Conservation (phyloP, 2,113 vertebrate genomes). For the Garra rufa region DNA sequence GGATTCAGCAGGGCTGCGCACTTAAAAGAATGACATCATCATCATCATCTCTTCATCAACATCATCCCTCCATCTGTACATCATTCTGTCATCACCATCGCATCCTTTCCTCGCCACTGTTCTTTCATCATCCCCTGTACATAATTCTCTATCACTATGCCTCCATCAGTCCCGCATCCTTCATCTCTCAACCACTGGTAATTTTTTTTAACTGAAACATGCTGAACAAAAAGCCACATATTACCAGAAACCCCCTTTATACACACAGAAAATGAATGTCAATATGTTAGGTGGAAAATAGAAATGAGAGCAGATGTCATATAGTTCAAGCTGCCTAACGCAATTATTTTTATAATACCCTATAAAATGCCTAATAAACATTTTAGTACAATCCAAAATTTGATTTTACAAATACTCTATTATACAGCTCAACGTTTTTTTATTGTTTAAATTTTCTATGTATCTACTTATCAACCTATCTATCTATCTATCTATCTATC, state of each 20-base stretch:
- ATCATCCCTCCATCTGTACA: background rate
- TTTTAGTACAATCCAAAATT: background rate
- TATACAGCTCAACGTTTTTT: background rate
- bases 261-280: background rate
- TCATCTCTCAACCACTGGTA: background rate
- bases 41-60: background rate
- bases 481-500: background rate
- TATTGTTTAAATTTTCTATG: too few species aligned
- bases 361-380: background rate
- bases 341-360: background rate
- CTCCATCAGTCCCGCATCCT: too few species aligned
- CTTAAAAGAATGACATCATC: conserved; percentile 79
- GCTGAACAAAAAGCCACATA: background rate
- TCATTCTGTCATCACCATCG: conserved; percentile 6
- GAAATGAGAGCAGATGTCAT: background rate
- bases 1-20: conserved; percentile 69
- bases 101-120: background rate
- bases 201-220: background rate
- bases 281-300: background rate
- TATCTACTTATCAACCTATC: background rate
- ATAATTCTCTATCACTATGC: background rate
- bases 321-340: background rate
- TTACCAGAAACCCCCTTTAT: background rate
- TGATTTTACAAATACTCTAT: background rate
- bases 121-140: background rate